Percentiles rank a stretch among this genome's conserved stretches.
Evolutionary conservation across 2,888 invertebrate species (phyloP).

Genomic region (Megastigmus dorsalis): DNA sequence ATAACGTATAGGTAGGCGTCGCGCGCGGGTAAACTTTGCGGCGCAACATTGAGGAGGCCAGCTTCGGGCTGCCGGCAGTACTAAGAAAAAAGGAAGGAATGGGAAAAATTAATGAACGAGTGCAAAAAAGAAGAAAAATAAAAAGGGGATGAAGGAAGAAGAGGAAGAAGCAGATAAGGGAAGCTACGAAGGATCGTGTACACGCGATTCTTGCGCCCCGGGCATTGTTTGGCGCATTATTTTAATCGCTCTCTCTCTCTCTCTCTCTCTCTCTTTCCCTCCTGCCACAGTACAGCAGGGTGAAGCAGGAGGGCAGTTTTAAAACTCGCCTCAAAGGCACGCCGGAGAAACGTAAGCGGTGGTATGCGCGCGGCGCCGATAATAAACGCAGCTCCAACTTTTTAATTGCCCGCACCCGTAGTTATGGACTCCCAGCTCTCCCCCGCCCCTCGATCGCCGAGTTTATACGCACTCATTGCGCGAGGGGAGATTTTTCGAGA

Average conservation of each 20-base stretch:
- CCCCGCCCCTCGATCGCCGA: too few relatives aligned
- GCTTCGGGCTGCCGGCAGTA: neutral
- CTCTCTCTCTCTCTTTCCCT: neutral
- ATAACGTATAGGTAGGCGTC: neutral
- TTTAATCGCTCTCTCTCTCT: conserved; percentile 5
- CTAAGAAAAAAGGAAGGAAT: neutral
- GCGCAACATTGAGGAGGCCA: too few relatives aligned
- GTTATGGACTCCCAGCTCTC: too few relatives aligned
- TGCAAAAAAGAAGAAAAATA: conserved; percentile 14
- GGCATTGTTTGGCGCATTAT: conserved; percentile 29
- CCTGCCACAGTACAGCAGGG: too few relatives aligned
- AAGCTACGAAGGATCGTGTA: too few relatives aligned
- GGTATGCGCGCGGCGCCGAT: conserved; percentile 21
- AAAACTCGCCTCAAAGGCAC: conserved; percentile 20
- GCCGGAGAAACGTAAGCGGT: neutral
- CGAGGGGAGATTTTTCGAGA: too few relatives aligned
- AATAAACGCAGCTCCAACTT: conserved; percentile 18
- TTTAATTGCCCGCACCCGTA: neutral
- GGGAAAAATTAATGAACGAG: conserved; percentile 11
- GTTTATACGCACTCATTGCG: neutral
- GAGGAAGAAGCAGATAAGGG: conserved; percentile 15
- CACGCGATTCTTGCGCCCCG: too few relatives aligned
- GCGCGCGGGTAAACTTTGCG: conserved; percentile 19
- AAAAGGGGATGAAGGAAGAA: conserved; percentile 33
- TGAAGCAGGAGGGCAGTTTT: too few relatives aligned